phyloP scores from a whole-genome alignment of 2,888 invertebrate genomes.

The Ectobius pallidus region DNA sequence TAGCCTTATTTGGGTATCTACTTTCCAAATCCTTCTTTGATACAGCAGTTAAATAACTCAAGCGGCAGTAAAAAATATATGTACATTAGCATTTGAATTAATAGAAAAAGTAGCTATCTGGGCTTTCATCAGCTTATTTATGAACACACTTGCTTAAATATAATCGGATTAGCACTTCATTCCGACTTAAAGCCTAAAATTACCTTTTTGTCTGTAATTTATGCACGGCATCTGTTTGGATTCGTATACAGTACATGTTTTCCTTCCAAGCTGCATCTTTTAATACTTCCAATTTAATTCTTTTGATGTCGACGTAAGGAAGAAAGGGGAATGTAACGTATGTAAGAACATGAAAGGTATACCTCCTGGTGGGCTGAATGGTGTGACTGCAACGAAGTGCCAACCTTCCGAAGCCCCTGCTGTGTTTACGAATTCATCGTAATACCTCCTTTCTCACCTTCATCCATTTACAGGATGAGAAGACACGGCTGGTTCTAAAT shows the following conservation, averaged over 20 bases:
- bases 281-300: neutral
- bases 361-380: slow-evolving; percentile 20
- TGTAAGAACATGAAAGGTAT: slow-evolving; percentile 12
- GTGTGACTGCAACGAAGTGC: slow-evolving; percentile 13
- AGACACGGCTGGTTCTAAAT: neutral
- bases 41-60: no score
- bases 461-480: slow-evolving; percentile 3
- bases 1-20: no score
- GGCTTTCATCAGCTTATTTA: no score
- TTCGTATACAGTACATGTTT: neutral
- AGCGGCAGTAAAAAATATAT: no score
- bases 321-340: neutral
- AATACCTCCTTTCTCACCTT: slow-evolving; percentile 13
- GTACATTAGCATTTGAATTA: no score
- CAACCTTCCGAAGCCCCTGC: slow-evolving; percentile 4
- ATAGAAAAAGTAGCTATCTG: no score
- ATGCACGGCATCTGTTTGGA: no score
- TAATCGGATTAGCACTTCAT: no score
- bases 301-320: slow-evolving; percentile 8
- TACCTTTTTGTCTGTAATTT: no score
- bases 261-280: slow-evolving; percentile 1
- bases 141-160: no score
- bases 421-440: slow-evolving; percentile 9
- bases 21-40: no score
- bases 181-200: no score